Evolutionary conservation across 92 coral and sea anemone species (phyloP).

Genomic region (Porites evermanni): DNA sequence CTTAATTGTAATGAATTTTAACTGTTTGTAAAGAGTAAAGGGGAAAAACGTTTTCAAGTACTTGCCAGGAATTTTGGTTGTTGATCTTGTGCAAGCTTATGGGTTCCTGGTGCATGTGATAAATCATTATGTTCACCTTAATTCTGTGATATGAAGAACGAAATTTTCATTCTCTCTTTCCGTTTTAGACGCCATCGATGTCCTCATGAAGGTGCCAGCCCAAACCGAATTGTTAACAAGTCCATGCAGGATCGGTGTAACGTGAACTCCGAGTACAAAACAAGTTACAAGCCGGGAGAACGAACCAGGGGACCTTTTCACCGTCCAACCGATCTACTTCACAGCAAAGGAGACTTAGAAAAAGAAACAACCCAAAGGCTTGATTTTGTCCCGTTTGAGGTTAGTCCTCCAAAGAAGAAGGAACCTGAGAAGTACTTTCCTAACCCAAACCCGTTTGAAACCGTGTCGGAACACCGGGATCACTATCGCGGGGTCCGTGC

Average conservation of each 20-base stretch:
- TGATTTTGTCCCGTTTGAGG: conserved; percentile 76
- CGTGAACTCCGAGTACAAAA: conserved; percentile 84
- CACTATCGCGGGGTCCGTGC: conserved; percentile 81
- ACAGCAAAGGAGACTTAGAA: conserved; percentile 68
- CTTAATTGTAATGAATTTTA: no score
- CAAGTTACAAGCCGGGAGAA: conserved; percentile 62
- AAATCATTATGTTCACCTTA: no score
- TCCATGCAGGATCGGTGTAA: conserved; percentile 75
- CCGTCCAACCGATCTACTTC: conserved; percentile 88
- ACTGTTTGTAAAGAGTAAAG: no score
- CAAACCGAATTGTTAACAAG: conserved; percentile 89
- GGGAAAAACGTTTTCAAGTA: no score
- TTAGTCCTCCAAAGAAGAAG: conserved; percentile 76
- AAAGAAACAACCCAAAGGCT: conserved; percentile 83
- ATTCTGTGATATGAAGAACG: background rate
- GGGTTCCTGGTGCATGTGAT: no score
- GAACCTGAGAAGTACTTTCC: conserved; percentile 94
- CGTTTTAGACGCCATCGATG: conserved; percentile 92
- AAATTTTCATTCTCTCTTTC: background rate
- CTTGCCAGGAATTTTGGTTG: no score
- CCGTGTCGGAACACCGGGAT: conserved; percentile 90
- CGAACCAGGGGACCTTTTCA: conserved; percentile 92
- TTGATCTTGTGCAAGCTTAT: no score
- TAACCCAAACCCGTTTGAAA: conserved; percentile 87
- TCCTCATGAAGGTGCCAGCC: conserved; percentile 85